These are phyloP conservation scores for Condylura cristata DNA, from an alignment of 2,113 vertebrate species.

Conservation along the genomic window DNA sequence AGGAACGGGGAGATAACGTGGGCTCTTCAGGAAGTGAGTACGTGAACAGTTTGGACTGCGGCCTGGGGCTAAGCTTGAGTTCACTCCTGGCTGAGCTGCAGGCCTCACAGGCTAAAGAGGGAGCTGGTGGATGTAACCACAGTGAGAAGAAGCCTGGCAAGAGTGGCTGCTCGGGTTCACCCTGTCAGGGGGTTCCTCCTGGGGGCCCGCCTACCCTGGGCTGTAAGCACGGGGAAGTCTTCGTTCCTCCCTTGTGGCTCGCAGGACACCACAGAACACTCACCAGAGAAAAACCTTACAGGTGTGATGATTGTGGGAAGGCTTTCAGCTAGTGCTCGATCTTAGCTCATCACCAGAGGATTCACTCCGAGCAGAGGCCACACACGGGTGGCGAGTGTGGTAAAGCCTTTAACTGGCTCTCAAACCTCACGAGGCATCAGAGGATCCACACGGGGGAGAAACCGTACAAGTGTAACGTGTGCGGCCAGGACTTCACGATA, in stretches of 20 bases:
- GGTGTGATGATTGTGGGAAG: neutral
- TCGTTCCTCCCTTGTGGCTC: neutral
- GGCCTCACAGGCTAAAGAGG: neutral
- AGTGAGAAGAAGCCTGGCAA: neutral
- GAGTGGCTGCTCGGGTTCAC: neutral
- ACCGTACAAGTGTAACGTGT: slow-evolving; percentile 57
- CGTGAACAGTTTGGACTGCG: neutral
- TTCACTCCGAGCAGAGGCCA: slow-evolving; percentile 44
- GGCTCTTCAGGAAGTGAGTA: neutral
- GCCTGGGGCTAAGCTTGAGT: neutral
- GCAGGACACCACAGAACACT: neutral
- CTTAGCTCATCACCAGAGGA: slow-evolving; percentile 30
- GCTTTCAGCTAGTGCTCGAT: neutral
- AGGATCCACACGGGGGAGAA: slow-evolving; percentile 70
- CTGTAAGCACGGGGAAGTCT: neutral
- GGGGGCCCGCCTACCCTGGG: neutral
- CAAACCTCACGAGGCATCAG: slow-evolving; percentile 66
- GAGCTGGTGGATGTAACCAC: neutral
- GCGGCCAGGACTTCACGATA: slow-evolving; percentile 50
- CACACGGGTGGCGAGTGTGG: slow-evolving; percentile 67
- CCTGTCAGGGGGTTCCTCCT: neutral
- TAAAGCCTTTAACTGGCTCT: slow-evolving; percentile 57
- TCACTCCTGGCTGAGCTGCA: neutral
- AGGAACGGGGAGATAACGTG: neutral
- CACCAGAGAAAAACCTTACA: neutral